Evolutionary conservation across 2,888 invertebrate genomes (phyloP), one percentile per base, ranked within the genome.

Genomic region (Nematopogon swammerdamellus): DNA sequence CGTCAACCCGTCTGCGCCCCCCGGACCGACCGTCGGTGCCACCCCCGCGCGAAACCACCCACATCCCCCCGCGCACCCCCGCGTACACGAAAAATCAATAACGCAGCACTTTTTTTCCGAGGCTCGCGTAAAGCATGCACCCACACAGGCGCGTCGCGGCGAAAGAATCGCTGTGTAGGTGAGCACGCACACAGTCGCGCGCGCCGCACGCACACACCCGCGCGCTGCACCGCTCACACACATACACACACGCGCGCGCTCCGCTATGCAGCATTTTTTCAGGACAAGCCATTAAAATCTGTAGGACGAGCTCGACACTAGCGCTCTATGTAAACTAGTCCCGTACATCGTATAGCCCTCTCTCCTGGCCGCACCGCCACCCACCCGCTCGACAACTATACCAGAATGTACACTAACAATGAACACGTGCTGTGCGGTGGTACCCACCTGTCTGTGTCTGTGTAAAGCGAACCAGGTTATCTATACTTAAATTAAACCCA

Each of bases 1-100:
- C 44, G 19, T 44, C 44, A 44, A 43, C 44, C 44, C 44, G 44
- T 17, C 44, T 17, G 43, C 69, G 73, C 52, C 48, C 30, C 59
- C 61, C 57, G 61, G 59, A 62, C 58, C 56, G 59, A 62, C 58
- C 56, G 53, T 56, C 43, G n/a, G 44, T n/a, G 16, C 44, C 56
- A 53, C 59, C 60, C 55, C 63, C 64, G 60, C n/a, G n/a, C n/a
- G n/a, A n/a, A n/a, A n/a, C n/a, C n/a, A n/a, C n/a, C n/a, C n/a
- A n/a, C n/a, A n/a, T n/a, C n/a, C n/a, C 56, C 54, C 49, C 57
- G 61, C 60, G 64, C 65, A 66, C 60, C 69, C 61, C 68, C 67
- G 69, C 73, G 69, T 75, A 73, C 73, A 72, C 73, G 80, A 74
- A 80, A 80, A 80, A 80, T 80, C 80, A 80, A 80, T 80, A 80